Evolutionary conservation across 2,888 invertebrate genomes (phyloP), one percentile per base, ranked within the genome.

Genomic region (Geophilus truncorum): DNA sequence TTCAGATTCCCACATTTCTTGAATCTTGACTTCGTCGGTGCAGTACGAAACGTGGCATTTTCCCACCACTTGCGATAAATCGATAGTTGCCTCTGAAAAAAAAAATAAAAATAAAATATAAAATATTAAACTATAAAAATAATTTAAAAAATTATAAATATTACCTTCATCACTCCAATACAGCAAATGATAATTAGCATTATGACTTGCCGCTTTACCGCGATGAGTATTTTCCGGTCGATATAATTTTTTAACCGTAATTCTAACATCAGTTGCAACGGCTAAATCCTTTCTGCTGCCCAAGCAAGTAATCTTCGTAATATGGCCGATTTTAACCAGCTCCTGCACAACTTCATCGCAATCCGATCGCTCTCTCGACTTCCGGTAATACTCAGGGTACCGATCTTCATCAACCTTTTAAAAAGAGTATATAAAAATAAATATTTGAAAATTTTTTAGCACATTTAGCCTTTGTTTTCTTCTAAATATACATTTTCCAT

Each of bases 351-450:
- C 92, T 82, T 92, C 91, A 15, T 89, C 86, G 84, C 93, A 93
- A 0, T 92, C 92, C 0, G 93, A 93, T 84, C 93, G 92, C 25
- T 92, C 90, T 81, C 87, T 92, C 70, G 90, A 91, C 87, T 94
- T 94, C 81, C 94, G 89, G 86, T 94, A 94, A 84, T 91, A 92
- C 86, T 95, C 95, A 0, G 94, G 92, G 85, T 93, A 94, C 36
- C 91, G 85, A n/a, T 91, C 90, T 86, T 93, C 93, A 86, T 94
- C 92, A 0, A 91, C 89, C 83, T 89, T 15, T 40, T 40, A 18
- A 18, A 3, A 51, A 28, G 23, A 75, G 23, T 75, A 10, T 6
- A 10, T 25, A 7, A 1, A 18, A 34, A 77, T n/a, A 32, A 32
- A 77, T 15, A 77, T 18, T 18, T n/a, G 12, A 12, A 40, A 12